phyloP scores from a whole-genome alignment of 2,113 vertebrate species.

The Cisticola juncidis region DNA sequence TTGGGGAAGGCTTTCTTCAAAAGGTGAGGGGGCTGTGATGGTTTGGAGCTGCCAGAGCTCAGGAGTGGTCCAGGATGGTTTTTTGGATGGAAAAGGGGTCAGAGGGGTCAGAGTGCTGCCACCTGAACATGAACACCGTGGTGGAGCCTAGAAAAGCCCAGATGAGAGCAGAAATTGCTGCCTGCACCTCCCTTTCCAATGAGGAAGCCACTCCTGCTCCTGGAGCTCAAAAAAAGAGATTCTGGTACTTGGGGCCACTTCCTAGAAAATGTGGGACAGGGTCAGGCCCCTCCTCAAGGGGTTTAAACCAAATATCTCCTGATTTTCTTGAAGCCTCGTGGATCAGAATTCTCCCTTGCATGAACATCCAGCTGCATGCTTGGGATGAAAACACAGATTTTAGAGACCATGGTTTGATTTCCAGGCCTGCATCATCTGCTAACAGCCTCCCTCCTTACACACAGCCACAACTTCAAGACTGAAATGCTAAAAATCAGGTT shows the following conservation, averaged over 20 bases:
- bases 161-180: not conserved
- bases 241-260: not conserved
- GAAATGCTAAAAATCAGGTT: not conserved
- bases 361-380: fast-evolving
- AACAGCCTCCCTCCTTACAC: fast-evolving
- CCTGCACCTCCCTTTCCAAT: not conserved
- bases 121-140: not conserved
- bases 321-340: fast-evolving
- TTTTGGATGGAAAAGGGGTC: not conserved
- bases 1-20: not conserved
- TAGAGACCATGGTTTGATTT: not conserved
- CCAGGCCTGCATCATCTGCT: fast-evolving
- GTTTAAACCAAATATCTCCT: not conserved
- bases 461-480: not conserved
- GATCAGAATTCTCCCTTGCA: not conserved
- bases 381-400: not conserved
- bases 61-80: not conserved
- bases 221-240: fast-evolving
- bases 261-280: fast-evolving
- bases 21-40: not conserved
- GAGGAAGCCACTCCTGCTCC: fast-evolving
- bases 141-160: not conserved
- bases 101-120: not conserved
- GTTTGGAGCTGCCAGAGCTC: not conserved
- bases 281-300: not conserved